Evolutionary conservation across 2,113 vertebrate genomes (phyloP), one percentile per base, ranked within the genome.

Genomic region (Thunnus maccoyii): DNA sequence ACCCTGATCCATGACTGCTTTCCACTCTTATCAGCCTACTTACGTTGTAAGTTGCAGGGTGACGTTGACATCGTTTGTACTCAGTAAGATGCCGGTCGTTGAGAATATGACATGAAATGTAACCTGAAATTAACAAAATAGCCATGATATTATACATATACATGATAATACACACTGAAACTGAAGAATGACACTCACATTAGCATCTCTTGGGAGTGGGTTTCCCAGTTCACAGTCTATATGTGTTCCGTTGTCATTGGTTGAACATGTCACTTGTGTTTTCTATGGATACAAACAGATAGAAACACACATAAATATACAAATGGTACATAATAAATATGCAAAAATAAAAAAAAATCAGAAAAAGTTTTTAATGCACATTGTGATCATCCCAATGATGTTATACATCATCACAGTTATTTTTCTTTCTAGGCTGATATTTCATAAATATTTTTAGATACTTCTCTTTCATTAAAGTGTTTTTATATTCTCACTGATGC

Each of bases 161-260:
- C 13, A 55, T 20, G 11, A 3, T 58, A 15, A 63, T n/a, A 44
- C 3, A 5, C 27, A 46, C 8, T 30, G 22, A 30, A 47, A 48
- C 3, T 25, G 20, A 32, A 5, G 20, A 16, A 14, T 2, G 5
- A 2, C 14, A 95, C 95, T 95, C 94, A 98, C 98, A 12, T 94
- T 96, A 66, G 96, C 95, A 88, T 97, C 95, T 94, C 95, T 97
- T 87, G 94, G 96, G 66, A 99, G 95, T 57, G 98, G 97, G 83
- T 98, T 99, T 93, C 97, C 98, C 11, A 99, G 95, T 41, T 97
- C 95, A 91, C 98, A 98, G 46, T 96, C 91, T 1, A 95, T 95
- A 80, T 91, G 87, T 8, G 96, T 97, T 27, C 96, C 96, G 8
- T 96, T 97, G 2, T 95, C 91, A 88, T 98, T 97, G 62, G 96